Conservation (phyloP, 2,113 vertebrate genomes). For the Chiloscyllium plagiosum region DNA sequence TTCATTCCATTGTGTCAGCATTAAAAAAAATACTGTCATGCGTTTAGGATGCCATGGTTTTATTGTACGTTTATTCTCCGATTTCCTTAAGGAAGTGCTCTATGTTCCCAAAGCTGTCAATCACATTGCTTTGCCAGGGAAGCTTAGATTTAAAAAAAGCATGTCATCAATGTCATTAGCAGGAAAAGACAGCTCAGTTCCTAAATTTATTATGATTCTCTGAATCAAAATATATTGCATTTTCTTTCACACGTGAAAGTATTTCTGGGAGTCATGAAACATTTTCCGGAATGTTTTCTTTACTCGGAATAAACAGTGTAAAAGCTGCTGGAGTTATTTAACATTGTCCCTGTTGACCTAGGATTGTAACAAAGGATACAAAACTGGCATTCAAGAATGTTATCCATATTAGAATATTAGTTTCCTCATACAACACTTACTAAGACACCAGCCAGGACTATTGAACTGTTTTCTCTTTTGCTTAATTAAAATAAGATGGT, state of each 20-base stretch:
- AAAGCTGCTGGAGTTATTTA: not conserved
- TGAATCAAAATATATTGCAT: slow-evolving; percentile 25
- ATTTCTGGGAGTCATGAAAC: not conserved
- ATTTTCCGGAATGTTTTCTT: slow-evolving; percentile 18
- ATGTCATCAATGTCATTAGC: not conserved
- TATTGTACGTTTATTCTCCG: not conserved
- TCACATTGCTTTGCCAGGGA: not conserved
- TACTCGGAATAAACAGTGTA: slow-evolving; percentile 6
- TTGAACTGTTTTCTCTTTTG: not conserved
- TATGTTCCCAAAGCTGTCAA: not conserved
- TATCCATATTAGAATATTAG: not conserved
- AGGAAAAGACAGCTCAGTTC: not conserved
- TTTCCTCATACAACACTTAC: not conserved
- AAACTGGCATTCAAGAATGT: not conserved
- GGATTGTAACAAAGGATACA: not conserved
- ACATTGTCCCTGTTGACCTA: not conserved
- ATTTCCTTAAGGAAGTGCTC: slow-evolving; percentile 31
- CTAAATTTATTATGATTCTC: not conserved
- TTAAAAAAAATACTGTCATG: slow-evolving; percentile 27
- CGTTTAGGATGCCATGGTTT: not conserved
- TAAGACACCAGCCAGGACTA: not conserved
- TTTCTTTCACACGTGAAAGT: slow-evolving; percentile 21
- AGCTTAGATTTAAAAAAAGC: not conserved
- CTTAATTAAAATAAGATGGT: not conserved
- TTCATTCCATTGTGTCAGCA: not conserved